These are phyloP conservation scores for Neolamprologus variostigma DNA, from an alignment of 2,113 vertebrate species.

Conservation along the genomic window DNA sequence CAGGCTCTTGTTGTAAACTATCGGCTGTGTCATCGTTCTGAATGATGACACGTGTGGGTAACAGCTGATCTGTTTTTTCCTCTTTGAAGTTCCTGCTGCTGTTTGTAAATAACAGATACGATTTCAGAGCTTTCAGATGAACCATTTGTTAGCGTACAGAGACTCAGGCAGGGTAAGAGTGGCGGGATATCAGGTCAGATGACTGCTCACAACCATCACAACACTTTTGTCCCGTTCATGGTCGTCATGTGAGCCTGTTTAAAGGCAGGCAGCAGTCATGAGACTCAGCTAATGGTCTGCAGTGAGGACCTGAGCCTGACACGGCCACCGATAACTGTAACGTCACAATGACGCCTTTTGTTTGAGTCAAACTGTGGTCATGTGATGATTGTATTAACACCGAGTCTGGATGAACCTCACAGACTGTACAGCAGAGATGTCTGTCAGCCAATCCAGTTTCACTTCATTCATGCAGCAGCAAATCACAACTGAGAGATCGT, in stretches of 20 bases:
- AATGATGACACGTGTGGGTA: background rate
- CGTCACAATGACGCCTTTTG: background rate
- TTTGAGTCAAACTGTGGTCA: background rate
- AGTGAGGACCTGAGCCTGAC: background rate
- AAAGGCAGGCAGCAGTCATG: conserved; percentile 29
- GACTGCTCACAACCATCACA: background rate
- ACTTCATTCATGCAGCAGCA: accelerated
- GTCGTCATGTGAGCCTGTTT: conserved; percentile 49
- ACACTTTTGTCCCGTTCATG: background rate
- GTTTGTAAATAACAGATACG: background rate
- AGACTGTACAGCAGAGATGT: background rate
- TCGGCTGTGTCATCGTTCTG: background rate
- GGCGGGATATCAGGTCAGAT: conserved; percentile 20
- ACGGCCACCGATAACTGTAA: background rate
- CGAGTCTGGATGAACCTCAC: background rate
- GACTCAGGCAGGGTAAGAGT: background rate
- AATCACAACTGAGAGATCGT: background rate
- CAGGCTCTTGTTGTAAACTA: background rate
- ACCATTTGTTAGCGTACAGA: background rate
- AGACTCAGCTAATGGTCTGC: conserved; percentile 20
- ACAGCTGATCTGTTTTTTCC: background rate
- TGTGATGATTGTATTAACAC: background rate
- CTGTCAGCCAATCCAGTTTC: accelerated
- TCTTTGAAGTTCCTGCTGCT: background rate
- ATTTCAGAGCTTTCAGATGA: background rate